These are phyloP conservation scores for Rhodeus uyekii DNA, from an alignment of 2,797 vertebrate genomes.

Conservation along the genomic window DNA sequence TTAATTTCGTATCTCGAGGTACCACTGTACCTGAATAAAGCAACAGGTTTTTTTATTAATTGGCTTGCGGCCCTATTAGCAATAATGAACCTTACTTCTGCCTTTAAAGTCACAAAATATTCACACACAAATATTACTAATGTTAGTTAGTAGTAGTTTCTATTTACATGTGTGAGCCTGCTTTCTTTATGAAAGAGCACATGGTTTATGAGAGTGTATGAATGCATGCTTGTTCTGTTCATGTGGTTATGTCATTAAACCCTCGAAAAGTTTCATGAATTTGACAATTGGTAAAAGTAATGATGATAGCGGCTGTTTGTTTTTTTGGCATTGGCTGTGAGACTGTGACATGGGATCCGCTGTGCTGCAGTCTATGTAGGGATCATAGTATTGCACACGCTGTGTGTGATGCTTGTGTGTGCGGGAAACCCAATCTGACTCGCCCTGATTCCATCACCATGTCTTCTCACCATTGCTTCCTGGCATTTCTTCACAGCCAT, in stretches of 20 bases:
- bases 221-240: not conserved
- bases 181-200: not conserved
- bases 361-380: conserved; percentile 4
- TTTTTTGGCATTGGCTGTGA: conserved; percentile 16
- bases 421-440: not conserved
- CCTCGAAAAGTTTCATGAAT: not conserved
- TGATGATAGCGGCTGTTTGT: conserved; percentile 57
- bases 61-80: not conserved
- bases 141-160: too few species aligned
- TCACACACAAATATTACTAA: too few species aligned
- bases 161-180: not conserved
- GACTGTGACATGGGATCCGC: conserved; percentile 10
- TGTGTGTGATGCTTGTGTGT: not conserved
- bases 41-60: not conserved
- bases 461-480: not conserved
- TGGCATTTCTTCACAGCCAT: not conserved
- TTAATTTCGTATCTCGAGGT: too few species aligned
- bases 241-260: not conserved
- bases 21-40: not conserved
- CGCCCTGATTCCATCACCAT: not conserved
- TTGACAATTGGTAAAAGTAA: conserved; percentile 22
- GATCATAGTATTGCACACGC: conserved; percentile 8
- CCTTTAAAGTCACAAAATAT: not conserved
- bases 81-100: not conserved
- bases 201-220: not conserved